Evolutionary conservation across 2,797 vertebrate genomes (phyloP).

Genomic region (Aldrovandia affinis): DNA sequence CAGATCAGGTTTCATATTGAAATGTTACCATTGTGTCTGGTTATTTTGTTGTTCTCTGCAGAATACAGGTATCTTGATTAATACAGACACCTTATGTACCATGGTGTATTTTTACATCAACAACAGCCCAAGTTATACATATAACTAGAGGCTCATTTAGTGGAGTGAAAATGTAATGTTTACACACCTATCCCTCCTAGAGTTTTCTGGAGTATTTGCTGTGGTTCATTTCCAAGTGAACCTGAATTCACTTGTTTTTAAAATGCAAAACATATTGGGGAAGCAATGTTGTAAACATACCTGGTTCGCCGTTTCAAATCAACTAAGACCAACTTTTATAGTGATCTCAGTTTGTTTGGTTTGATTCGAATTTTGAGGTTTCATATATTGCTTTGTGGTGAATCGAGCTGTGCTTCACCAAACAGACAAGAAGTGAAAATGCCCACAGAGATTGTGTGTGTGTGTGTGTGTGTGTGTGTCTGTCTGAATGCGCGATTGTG

Average conservation of each 20-base stretch:
- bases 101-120: not conserved
- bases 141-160: not conserved
- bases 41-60: no score
- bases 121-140: not conserved
- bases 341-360: not conserved
- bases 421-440: not conserved
- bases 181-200: not conserved
- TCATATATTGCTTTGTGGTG: not conserved
- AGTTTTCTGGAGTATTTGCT: not conserved
- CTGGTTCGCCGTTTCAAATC: not conserved
- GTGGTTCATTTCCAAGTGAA: not conserved
- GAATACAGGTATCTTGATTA: not conserved
- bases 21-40: no score
- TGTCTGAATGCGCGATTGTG: not conserved
- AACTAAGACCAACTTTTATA: not conserved
- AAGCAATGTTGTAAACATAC: not conserved
- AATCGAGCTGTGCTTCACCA: not conserved
- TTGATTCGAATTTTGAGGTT: not conserved
- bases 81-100: not conserved
- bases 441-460: not conserved
- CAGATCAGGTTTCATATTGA: not conserved
- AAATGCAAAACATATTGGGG: no score
- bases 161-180: not conserved
- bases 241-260: not conserved
- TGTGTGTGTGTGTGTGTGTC: not conserved